Evolutionary conservation across 2,113 vertebrate species (phyloP), one percentile per base, ranked within the genome.

Genomic region (Pleuronectes platessa): DNA sequence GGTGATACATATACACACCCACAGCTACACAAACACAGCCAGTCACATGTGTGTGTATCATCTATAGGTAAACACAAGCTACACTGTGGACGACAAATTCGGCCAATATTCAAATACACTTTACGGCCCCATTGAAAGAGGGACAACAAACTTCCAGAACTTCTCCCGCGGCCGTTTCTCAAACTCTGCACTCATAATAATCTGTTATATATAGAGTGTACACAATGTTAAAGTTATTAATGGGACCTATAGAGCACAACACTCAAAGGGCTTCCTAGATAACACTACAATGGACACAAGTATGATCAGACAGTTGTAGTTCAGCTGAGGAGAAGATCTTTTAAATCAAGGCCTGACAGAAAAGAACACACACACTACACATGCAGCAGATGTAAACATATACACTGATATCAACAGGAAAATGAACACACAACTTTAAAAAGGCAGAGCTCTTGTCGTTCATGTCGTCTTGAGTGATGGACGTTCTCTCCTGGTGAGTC

Each of bases 11-110:
- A 7, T 3, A 61, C 15, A 37, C 5, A 49, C 18, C 35, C 21
- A 73, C 64, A 62, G 21, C 58, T 51, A 71, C 68, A 75, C 12
- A 17, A 7, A 63, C 61, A 71, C 68, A 74, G 21, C 11, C 9
- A 21, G 53, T 72, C 66, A 72, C 67, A 20, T 58, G 72, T n/a
- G 8, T 61, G 51, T 56, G 40, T 14, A 14, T 37, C 21, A 55
- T 20, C 47, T 17, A 13, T 42, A 47, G n/a, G 24, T 70, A 55
- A n/a, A n/a, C 6, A 54, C 59, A 8, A 10, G 37, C 47, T 5
- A 59, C 23, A 18, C 27, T 42, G 47, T 54, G 7, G n/a, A 53
- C 6, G 37, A 26, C n/a, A 59, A 35, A 35, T 8, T 8, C 7
- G 8, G 24, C 17, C 18, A 26, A 26, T 14, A 14, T 2, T 15